Conservation (phyloP, 2,888 invertebrate genomes). For the Drosophila demipolita region DNA sequence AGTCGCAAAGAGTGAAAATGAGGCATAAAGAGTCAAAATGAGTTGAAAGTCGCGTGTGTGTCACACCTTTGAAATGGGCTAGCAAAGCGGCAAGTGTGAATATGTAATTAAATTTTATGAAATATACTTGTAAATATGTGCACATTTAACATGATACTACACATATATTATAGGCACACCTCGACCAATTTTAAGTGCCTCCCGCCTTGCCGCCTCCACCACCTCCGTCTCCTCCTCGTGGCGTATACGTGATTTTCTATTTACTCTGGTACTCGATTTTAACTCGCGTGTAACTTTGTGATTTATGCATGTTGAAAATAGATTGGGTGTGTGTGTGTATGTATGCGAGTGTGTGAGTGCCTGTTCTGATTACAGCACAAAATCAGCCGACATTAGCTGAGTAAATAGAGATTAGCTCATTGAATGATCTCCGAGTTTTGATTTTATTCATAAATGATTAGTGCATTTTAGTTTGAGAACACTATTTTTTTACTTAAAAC, state of each 20-base stretch:
- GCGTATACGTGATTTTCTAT: slow-evolving; percentile 54
- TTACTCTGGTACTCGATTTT: slow-evolving; percentile 3
- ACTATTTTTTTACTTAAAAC: neutral
- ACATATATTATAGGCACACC: slow-evolving; percentile 45
- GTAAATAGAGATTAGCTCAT: neutral
- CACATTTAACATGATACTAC: slow-evolving; percentile 24
- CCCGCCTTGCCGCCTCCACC: neutral
- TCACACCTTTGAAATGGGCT: slow-evolving; percentile 52
- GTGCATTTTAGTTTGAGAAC: neutral
- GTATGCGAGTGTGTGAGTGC: neutral
- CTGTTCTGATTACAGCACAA: slow-evolving; percentile 6
- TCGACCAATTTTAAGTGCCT: slow-evolving; percentile 2
- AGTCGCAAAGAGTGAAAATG: slow-evolving; percentile 20
- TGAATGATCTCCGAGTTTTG: neutral
- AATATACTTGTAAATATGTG: slow-evolving; percentile 54
- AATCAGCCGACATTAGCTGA: neutral
- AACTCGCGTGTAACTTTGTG: slow-evolving; percentile 25
- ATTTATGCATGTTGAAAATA: slow-evolving; percentile 35
- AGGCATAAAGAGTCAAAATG: slow-evolving; percentile 18
- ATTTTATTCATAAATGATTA: neutral
- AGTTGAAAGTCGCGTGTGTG: slow-evolving; percentile 55
- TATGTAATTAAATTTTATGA: slow-evolving; percentile 79
- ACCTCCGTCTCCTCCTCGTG: neutral
- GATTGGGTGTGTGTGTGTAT: neutral
- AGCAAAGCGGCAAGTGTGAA: slow-evolving; percentile 67